Base-by-base conservation (phyloP, 2,888 invertebrate genomes). In the Ectobius pallidus region DNA sequence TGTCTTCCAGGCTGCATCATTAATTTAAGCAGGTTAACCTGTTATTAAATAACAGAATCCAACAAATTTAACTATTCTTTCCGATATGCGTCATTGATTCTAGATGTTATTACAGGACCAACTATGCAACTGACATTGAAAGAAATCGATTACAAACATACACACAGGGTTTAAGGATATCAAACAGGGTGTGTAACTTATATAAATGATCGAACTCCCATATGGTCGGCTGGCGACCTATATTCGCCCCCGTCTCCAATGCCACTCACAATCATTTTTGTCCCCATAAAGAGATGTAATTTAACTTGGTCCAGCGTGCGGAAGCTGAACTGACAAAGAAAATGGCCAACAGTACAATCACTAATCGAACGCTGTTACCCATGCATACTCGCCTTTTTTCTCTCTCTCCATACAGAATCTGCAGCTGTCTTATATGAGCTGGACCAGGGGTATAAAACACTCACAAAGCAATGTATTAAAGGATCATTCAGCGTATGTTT, bases 361-460 rank as follows among this genome's bases (percentile, higher is more conserved):
- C 39, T 65, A 65, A 65, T 65, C 65, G 44, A 27, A 30, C 44
- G 30, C n/a, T 58, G 30, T 58, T 44, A 65, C 27, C 44, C 65
- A 44, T 65, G 65, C 65, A 65, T 65, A 65, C 65, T 27, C 46
- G 25, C 25, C 46, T 65, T 46, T 34, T 62, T 63, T 22, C 44
- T 46, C 46, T 65, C 65, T 65, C 16, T 58, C n/a, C 34, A 27
- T 7, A 25, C 7, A 2, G 6, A 30, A 30, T n/a, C n/a, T 6
- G 58, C 58, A 58, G 58, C 58, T 58, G 58, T 58, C 58, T 58
- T 25, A 25, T 14, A 7, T 25, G 7, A 27, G n/a, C 27, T 58
- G 58, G 65, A 65, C 65, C 65, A 65, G 65, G 65, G 44, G 65
- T 65, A 65, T 65, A 65, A 65, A 65, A 65, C 42, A 20, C 30